These are phyloP conservation scores for Pelodiscus sinensis DNA, from an alignment of 2,113 vertebrate genomes.

Conservation along the genomic window DNA sequence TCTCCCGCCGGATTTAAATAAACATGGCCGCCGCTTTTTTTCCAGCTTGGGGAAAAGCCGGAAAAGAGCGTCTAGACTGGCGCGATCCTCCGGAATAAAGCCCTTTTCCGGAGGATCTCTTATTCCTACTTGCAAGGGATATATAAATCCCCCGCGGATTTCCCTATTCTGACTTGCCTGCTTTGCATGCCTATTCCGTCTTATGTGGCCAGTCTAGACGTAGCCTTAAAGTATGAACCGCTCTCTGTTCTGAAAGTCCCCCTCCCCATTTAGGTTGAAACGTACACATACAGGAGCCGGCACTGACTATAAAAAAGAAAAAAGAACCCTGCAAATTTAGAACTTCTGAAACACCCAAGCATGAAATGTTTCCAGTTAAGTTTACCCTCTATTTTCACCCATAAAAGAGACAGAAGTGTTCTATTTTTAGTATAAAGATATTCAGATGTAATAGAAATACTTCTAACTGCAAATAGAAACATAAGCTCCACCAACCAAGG, in stretches of 20 bases:
- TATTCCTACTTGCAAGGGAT: too few relatives aligned
- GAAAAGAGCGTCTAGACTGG: too few relatives aligned
- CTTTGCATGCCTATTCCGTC: too few relatives aligned
- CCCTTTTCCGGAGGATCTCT: too few relatives aligned
- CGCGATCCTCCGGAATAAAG: too few relatives aligned
- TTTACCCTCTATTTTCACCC: slow-evolving; percentile 39
- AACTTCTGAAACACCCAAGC: neutral
- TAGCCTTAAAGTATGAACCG: neutral
- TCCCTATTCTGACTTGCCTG: too few relatives aligned
- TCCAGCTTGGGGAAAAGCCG: too few relatives aligned
- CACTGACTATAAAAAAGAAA: neutral
- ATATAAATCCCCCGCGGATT: too few relatives aligned
- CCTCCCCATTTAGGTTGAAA: neutral
- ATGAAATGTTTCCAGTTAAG: slow-evolving; percentile 39
- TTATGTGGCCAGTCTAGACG: too few relatives aligned
- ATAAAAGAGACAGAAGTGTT: slow-evolving; percentile 53
- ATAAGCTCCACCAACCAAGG: neutral
- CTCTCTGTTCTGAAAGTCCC: neutral
- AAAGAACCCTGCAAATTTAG: neutral
- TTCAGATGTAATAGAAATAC: slow-evolving; percentile 48
- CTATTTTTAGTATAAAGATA: slow-evolving; percentile 65
- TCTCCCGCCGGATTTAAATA: too few relatives aligned
- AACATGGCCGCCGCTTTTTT: too few relatives aligned
- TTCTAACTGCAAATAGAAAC: slow-evolving; percentile 46
- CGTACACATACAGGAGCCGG: neutral